Conservation (phyloP, 2,888 invertebrate species). For the Smittia sp. region DNA sequence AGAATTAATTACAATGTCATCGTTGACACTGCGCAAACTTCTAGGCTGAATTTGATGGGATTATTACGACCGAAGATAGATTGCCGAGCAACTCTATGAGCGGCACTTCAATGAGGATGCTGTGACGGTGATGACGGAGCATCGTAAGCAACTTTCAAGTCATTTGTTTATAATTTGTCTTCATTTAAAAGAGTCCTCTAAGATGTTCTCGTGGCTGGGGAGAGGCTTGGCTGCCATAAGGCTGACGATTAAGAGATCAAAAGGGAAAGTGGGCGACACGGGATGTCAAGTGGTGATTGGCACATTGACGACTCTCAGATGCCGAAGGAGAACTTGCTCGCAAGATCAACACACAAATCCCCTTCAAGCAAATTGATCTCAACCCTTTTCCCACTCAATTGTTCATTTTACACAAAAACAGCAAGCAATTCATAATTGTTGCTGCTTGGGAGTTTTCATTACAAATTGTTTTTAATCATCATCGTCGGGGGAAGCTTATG, state of each 20-base stretch:
- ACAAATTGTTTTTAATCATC: constrained; percentile 20
- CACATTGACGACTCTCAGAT: neutral
- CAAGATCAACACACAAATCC: neutral
- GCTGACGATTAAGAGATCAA: constrained; percentile 18
- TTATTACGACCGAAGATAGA: neutral
- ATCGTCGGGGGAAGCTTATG: neutral
- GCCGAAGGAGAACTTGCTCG: neutral
- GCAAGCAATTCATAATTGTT: neutral
- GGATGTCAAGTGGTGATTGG: constrained; percentile 21
- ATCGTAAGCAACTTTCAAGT: constrained; percentile 5
- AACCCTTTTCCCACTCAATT: constrained; percentile 14
- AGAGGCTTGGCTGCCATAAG: neutral
- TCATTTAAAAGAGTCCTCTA: neutral
- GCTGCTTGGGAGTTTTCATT: constrained; percentile 8
- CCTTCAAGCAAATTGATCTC: neutral
- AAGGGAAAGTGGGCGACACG: constrained; percentile 5
- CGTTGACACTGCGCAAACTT: neutral
- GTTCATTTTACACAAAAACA: constrained; percentile 4
- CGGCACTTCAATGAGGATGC: neutral
- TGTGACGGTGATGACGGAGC: neutral
- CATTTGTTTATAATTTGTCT: constrained; percentile 22
- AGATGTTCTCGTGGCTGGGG: neutral
- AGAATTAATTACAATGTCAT: constrained; percentile 7
- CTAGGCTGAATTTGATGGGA: neutral
- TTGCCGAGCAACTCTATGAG: neutral